Conservation (phyloP, 53 echinoderm and acorn worm genomes). For the Holothuria leucospilota region DNA sequence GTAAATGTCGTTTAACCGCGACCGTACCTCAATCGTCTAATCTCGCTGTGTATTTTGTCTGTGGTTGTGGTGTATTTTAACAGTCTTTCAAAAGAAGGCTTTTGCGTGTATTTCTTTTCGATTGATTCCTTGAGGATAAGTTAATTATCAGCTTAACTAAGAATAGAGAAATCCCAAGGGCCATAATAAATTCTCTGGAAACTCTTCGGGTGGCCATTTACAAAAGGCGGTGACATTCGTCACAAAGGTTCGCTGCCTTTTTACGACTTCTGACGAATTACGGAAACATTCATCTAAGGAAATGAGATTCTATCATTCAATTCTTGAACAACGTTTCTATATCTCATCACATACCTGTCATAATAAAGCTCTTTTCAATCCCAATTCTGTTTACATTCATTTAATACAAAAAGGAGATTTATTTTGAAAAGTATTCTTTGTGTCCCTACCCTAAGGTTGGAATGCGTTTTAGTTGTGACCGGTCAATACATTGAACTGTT, state of each 20-base stretch:
- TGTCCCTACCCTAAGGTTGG: no score
- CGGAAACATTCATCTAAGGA: slow-evolving; percentile 21
- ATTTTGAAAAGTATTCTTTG: no score
- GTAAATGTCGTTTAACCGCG: slow-evolving; percentile 9
- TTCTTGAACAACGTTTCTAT: not conserved
- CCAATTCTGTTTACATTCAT: no score
- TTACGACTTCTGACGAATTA: slow-evolving; percentile 34
- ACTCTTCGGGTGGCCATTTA: slow-evolving; percentile 42
- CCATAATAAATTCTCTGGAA: slow-evolving; percentile 34
- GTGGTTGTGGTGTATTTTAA: slow-evolving; percentile 24
- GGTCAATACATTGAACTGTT: no score
- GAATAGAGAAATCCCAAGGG: slow-evolving; percentile 41
- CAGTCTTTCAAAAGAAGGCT: not conserved
- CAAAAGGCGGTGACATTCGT: slow-evolving; percentile 25
- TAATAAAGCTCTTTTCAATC: slow-evolving; percentile 6
- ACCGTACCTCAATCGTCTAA: slow-evolving; percentile 1
- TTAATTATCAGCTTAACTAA: slow-evolving; percentile 41
- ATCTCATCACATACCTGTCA: slow-evolving; percentile 26
- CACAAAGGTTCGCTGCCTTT: slow-evolving; percentile 31
- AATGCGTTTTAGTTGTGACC: no score
- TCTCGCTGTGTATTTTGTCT: not conserved
- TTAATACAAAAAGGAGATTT: no score
- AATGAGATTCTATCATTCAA: slow-evolving; percentile 17
- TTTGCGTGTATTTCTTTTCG: slow-evolving; percentile 20
- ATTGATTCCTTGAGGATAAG: slow-evolving; percentile 37